Evolutionary conservation across 2,888 invertebrate genomes (phyloP), one percentile per base, ranked within the genome.

Genomic region (Mamestra brassicae): DNA sequence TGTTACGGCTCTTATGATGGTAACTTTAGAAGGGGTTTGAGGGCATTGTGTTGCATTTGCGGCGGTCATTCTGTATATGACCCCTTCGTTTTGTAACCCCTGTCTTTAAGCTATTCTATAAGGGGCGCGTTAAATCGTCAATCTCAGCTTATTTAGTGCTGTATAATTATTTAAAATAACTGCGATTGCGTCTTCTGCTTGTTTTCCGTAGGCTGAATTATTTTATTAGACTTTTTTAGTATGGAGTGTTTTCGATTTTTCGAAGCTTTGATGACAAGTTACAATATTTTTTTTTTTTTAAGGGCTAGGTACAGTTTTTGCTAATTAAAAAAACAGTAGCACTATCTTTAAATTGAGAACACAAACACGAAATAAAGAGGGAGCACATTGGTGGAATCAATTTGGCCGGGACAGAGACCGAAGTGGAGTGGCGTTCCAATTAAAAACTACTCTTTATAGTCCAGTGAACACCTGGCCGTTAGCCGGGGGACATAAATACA

Each of bases 381-480:
- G 42, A 65, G n/a, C 58, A 63, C 52, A 47, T 61, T 64, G 61
- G 71, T 52, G 34, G 70, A 66, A 76, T 74, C 73, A 77, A 79
- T 85, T 76, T 61, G 60, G 60, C 26, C 42, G 69, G 61, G 54
- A 71, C 75, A 73, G 65, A 42, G 15, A 38, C 47, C 55, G 38
- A 68, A 69, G 67, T 36, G 36, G 60, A 74, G 60, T 69, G 74
- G 72, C 81, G 71, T 76, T 68, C 86, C 87, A 87, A 87, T 87
- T 85, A 85, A 84, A 85, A 86, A 74, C 78, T 73, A 78, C 73
- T 75, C 60, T 85, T 70, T 80, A 71, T 65, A 65, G 79, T 68
- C 84, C 78, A 76, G 73, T 78, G 82, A 71, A 67, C 82, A 80
- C 73, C 78, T 83, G 80, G 38, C 71, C 50, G n/a, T 72, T 74